Base-by-base conservation (phyloP, 2,113 vertebrate genomes). In the Crotophaga sulcirostris region DNA sequence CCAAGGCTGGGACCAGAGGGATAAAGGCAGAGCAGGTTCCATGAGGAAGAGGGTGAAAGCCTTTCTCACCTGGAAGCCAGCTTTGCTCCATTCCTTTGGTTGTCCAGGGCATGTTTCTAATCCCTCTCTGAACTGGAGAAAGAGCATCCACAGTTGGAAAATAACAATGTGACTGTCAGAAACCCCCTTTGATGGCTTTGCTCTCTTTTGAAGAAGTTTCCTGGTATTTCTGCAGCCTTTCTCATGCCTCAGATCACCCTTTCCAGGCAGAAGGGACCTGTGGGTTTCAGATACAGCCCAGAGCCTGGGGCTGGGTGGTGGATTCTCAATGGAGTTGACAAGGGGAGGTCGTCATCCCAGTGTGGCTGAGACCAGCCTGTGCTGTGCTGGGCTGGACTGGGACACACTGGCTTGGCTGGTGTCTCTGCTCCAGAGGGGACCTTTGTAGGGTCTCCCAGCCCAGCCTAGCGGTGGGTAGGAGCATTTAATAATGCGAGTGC, bases 401-500 rank as follows among this genome's bases (percentile, higher is more conserved):
- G 40, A 52, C 67, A 3, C 68, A 66, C 76, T 89, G 83, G 54
- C 31, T 86, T 64, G 26, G 9, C 25, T 7, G n/a, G 55, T 55
- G 19, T 80, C 67, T 70, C 16, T 77, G 66, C 40, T 62, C n/a
- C 64, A 18, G 7, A 56, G 75, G 55, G 66, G 19, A 73, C 40
- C 16, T 69, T 42, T 93, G n/a, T 58, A 87, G 85, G 75, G 81
- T 87, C 76, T 91, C 75, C 14, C 34, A 79, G 86, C 75, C 14
- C 34, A 79, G 86, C 29, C 45, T 0, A 1, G 73, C 2, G 1
- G 42, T 11, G 0, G 73, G 80, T 80, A 83, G 89, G 72, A 97
- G 74, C 81, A 60, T 97, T 97, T 96, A 97, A 94, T 96, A 95
- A 92, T 56, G 47, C 3, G 31, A 85, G 93, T 0, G 21, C 81